Evolutionary conservation across 2,888 invertebrate species (phyloP), one percentile per base, ranked within the genome.

Genomic region (Hypomecis punctinalis): DNA sequence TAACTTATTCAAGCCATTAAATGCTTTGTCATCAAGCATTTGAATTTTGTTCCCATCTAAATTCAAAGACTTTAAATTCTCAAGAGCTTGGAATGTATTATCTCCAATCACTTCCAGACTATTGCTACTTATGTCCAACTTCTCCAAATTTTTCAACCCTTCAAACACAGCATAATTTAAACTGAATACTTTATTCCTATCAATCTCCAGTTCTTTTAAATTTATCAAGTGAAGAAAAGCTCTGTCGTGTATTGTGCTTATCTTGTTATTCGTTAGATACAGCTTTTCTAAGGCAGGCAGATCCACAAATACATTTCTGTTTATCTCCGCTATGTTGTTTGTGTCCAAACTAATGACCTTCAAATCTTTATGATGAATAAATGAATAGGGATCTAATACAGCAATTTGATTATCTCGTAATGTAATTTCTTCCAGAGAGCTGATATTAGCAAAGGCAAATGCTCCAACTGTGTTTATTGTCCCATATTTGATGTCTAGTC

Each of bases 241-340:
- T 76, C 95, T 96, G 66, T 98, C 97, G 70, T 98, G 98, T 62
- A 98, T 93, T 6, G 95, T 95, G 59, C 96, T 96, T 65, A 99
- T 94, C 79, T 96, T 95, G 86, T 99, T 99, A 75, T 95, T 95
- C 72, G 97, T 97, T 51, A 99, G 91, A 76, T 94, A 96, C 43
- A 99, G 93, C 65, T 95, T 94, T 69, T 95, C 94, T 66, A 97
- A 84, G 5, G 93, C 89, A 0, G 97, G 96, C 63, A 97, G 82
- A 78, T 96, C 95, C 7, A 95, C 91, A 79, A 97, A 97, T 1
- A 96, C 96, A 72, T 95, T 94, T 74, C 96, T 94, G 78, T 95
- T 95, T 67, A 97, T 94, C 82, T 96, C 96, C 0, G 94, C 90
- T 72, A 97, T 95, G 62, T 94, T 93, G 84, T 97, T 97, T 62